A percentile compares a stretch with the other conserved stretches of the same genome.
phyloP scores from a whole-genome alignment of 2,888 invertebrate genomes.

The Drosophila demipolita region DNA sequence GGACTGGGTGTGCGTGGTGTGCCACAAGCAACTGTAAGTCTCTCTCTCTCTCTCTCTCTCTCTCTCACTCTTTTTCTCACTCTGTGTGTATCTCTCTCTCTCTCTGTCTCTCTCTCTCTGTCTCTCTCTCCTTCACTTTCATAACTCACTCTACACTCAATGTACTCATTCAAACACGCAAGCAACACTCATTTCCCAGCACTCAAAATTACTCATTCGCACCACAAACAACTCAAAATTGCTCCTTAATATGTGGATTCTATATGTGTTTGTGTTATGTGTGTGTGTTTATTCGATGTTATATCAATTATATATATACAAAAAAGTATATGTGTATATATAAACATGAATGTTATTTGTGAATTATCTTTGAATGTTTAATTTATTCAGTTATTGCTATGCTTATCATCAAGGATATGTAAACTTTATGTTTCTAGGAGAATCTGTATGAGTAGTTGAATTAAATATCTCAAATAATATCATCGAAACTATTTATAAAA shows the following conservation, averaged over 20 bases:
- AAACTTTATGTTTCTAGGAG: neutral
- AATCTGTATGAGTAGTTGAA: neutral
- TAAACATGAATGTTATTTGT: neutral
- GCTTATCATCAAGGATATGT: neutral
- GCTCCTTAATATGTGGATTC: neutral
- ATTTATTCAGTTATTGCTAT: neutral
- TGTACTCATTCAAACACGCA: slow-evolving; percentile 2
- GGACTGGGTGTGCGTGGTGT: slow-evolving; percentile 91
- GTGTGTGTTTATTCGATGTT: neutral
- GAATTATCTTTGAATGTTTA: neutral
- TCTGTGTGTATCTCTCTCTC: slow-evolving; percentile 56
- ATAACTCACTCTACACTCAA: slow-evolving; percentile 8
- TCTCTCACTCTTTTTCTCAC: slow-evolving; percentile 13
- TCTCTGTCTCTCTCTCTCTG: neutral
- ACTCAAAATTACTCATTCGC: slow-evolving; percentile 20
- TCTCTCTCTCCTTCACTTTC: neutral
- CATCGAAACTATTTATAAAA: neutral
- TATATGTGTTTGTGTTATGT: neutral
- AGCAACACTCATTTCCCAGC: neutral
- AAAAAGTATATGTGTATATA: neutral
- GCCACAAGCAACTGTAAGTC: slow-evolving; percentile 92
- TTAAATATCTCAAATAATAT: neutral
- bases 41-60: slow-evolving; percentile 21
- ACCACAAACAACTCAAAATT: slow-evolving; percentile 25
- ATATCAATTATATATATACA: neutral